These are phyloP conservation scores for Drosophila oshimai DNA, from an alignment of 1,140 invertebrate species.

Conservation along the genomic window DNA sequence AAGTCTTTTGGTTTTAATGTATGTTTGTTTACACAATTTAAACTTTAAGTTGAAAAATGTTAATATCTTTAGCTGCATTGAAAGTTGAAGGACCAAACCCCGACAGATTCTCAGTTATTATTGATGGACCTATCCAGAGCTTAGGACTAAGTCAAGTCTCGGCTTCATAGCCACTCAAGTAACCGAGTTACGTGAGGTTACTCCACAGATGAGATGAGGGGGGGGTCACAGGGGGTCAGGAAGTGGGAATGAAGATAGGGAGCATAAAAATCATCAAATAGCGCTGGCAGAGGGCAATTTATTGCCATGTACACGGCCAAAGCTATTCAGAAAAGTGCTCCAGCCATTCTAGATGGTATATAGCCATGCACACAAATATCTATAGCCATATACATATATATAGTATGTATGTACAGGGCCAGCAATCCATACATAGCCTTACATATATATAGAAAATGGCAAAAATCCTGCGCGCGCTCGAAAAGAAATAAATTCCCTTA, in stretches of 20 bases:
- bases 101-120: neutral
- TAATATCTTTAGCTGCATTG: too few species aligned
- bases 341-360: constrained; percentile 19
- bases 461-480: constrained; percentile 69
- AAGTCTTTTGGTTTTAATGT: too few species aligned
- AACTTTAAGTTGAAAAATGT: too few species aligned
- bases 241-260: neutral
- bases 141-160: constrained; percentile 10
- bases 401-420: constrained; percentile 2
- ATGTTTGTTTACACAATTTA: too few species aligned
- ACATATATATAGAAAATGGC: constrained; percentile 59
- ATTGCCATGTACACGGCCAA: constrained; percentile 47
- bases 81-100: too few species aligned
- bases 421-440: constrained; percentile 19
- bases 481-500: constrained; percentile 70
- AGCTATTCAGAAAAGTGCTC: constrained; percentile 34
- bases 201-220: neutral
- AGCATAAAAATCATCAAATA: constrained; percentile 37
- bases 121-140: neutral
- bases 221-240: neutral
- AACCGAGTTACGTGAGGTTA: constrained; percentile 31
- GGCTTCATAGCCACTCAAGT: constrained; percentile 26
- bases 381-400: constrained; percentile 14
- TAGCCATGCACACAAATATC: constrained; percentile 35
- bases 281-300: constrained; percentile 56